A percentile compares a stretch with the other conserved stretches of the same genome.
Evolutionary conservation across 1,140 invertebrate species (phyloP).

Genomic region (Anastrepha ludens): DNA sequence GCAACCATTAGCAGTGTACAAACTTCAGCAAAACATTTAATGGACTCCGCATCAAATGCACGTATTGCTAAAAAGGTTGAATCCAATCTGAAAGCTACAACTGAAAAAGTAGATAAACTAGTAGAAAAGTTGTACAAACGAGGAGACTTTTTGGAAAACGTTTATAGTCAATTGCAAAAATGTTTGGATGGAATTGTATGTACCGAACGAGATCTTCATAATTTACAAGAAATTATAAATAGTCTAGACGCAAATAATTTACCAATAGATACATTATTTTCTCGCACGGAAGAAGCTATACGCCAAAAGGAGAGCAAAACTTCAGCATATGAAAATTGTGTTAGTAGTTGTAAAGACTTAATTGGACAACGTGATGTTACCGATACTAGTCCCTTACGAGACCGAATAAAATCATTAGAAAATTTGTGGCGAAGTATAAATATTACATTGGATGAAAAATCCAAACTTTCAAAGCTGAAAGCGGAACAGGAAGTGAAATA

Average conservation of each 20-base stretch:
- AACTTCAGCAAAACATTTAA: slow-evolving; percentile 85
- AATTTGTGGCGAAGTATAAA: slow-evolving; percentile 91
- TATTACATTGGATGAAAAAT: slow-evolving; percentile 86
- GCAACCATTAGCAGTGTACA: slow-evolving; percentile 89
- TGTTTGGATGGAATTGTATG: slow-evolving; percentile 83
- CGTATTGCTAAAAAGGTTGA: slow-evolving; percentile 93
- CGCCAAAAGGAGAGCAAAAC: slow-evolving; percentile 73
- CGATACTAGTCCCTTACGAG: slow-evolving; percentile 88
- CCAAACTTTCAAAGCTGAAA: slow-evolving; percentile 86
- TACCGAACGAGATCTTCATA: slow-evolving; percentile 83
- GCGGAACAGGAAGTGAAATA: slow-evolving; percentile 90
- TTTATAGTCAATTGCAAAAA: slow-evolving; percentile 81
- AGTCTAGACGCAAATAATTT: slow-evolving; percentile 82
- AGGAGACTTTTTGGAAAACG: slow-evolving; percentile 87
- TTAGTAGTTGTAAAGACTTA: slow-evolving; percentile 87
- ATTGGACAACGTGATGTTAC: slow-evolving; percentile 93
- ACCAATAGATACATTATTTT: slow-evolving; percentile 80
- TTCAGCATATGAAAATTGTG: slow-evolving; percentile 84
- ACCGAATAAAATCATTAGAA: slow-evolving; percentile 90
- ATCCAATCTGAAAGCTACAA: slow-evolving; percentile 89
- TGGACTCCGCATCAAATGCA: slow-evolving; percentile 87
- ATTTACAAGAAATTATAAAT: slow-evolving; percentile 85
- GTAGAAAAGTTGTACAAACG: slow-evolving; percentile 86
- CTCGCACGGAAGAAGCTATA: slow-evolving; percentile 78
- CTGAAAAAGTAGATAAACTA: slow-evolving; percentile 88